Base-by-base conservation (phyloP, 2,113 vertebrate genomes). In the Strix aluco region DNA sequence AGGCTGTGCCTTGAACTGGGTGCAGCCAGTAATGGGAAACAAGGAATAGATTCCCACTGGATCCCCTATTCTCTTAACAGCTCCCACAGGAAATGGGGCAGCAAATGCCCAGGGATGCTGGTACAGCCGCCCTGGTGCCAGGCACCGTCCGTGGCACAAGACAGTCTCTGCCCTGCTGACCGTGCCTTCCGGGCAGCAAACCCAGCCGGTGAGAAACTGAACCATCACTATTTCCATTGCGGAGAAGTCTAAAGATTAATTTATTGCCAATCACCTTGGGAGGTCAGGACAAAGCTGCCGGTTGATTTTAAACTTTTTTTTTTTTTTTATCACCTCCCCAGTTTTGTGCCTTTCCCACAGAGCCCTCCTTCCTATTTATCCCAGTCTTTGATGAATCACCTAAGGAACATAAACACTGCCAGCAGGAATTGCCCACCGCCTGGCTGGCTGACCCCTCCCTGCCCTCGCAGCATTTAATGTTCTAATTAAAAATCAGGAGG, bases 381-480 rank as follows among this genome's bases (percentile, higher is more conserved):
- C 65, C 77, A 9, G 40, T 8, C 65, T 81, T 51, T 55, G 83
- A 67, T 96, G 94, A 96, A 94, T 96, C 96, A 96, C 81, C 61
- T 59, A 30, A 91, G 84, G 94, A 95, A 89, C 91, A 73, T 71
- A 96, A 95, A 91, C 90, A 70, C 0, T 61, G 66, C 87, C 74
- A 67, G 90, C 82, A 32, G 96, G 85, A 82, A 62, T 69, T 86
- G 75, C 96, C 96, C 90, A 86, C 89, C 17, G 32, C 85, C 81
- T 80, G 90, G 9, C 92, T 32, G 30, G 81, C 95, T 94, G 96
- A 78, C 95, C 96, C 92, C 47, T 96, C 90, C 82, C 88, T 96
- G 96, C 94, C 95, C 96, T 96, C n/a, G 0, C 46, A 42, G 75
- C 88, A 0, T 79, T 96, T 88, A 66, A 65, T 89, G 81, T 78